Percentiles rank a stretch among this genome's conserved stretches.
Conservation (phyloP, 2,113 vertebrate genomes). For the Rhinoptilus africanus region DNA sequence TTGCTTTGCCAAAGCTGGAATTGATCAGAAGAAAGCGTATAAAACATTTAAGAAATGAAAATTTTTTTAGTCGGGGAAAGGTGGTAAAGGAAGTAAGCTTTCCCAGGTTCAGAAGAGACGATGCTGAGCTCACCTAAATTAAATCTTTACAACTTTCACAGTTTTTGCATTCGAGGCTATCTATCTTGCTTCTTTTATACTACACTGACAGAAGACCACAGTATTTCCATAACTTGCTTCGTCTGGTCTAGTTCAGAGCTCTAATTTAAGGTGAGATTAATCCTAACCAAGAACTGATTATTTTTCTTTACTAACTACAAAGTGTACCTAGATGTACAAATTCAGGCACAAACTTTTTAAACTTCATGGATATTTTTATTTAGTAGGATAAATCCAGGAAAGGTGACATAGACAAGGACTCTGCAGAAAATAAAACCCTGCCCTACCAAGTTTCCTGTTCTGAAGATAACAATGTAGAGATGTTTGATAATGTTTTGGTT, state of each 20-base stretch:
- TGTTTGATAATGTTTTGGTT: neutral
- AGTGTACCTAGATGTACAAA: neutral
- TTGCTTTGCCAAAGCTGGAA: neutral
- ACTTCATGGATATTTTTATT: neutral
- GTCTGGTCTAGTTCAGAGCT: neutral
- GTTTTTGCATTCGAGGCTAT: neutral
- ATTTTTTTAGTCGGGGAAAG: neutral
- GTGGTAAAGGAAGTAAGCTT: neutral
- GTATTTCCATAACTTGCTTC: neutral
- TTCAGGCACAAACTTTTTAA: neutral
- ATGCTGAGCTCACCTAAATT: neutral
- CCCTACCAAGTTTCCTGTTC: fast-evolving
- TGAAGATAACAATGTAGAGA: neutral
- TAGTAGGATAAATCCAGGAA: neutral
- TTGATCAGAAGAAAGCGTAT: neutral
- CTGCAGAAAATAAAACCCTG: neutral
- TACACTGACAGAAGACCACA: neutral
- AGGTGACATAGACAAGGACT: neutral
- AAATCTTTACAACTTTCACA: neutral
- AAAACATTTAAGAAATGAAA: neutral
- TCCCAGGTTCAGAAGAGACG: neutral
- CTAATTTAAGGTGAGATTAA: neutral
- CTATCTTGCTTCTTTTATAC: neutral
- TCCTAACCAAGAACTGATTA: neutral
- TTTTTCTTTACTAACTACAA: neutral